These are phyloP conservation scores for Dicrurus megarhynchus DNA, from an alignment of 2,113 vertebrate species.

Conservation along the genomic window DNA sequence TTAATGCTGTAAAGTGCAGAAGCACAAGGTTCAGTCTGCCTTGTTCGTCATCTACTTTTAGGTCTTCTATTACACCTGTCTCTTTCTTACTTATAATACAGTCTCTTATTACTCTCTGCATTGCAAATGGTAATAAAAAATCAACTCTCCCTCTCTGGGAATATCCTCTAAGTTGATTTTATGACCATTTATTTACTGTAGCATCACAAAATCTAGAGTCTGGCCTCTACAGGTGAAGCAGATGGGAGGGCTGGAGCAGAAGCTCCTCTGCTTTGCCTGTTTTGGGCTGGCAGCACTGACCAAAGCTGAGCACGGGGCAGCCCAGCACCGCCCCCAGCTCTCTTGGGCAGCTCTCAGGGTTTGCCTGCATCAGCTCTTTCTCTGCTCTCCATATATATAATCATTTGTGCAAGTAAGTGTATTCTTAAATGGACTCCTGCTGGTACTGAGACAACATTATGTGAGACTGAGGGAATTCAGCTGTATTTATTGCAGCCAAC, in stretches of 20 bases:
- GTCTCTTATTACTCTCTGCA: background rate
- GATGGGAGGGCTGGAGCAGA: background rate
- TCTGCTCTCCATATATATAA: background rate
- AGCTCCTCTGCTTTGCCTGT: background rate
- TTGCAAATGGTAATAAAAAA: background rate
- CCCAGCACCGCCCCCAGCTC: background rate
- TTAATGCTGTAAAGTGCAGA: background rate
- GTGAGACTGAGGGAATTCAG: constrained; percentile 9
- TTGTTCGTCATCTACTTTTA: background rate
- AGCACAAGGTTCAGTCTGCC: background rate
- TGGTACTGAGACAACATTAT: constrained; percentile 25
- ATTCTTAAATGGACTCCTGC: constrained; percentile 45
- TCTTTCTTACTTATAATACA: background rate
- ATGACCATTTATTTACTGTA: background rate
- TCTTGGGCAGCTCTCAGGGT: background rate
- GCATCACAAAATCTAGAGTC: background rate
- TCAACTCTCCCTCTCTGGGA: background rate
- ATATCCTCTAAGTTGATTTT: background rate
- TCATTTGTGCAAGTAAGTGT: constrained; percentile 2
- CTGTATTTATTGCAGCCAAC: constrained; percentile 35
- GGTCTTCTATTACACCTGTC: background rate
- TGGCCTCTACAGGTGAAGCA: background rate
- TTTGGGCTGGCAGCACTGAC: background rate
- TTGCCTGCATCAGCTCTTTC: background rate
- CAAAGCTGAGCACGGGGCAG: background rate